Evolutionary conservation across 2,888 invertebrate genomes (phyloP), one percentile per base, ranked within the genome.

Genomic region (Sisyra nigra): DNA sequence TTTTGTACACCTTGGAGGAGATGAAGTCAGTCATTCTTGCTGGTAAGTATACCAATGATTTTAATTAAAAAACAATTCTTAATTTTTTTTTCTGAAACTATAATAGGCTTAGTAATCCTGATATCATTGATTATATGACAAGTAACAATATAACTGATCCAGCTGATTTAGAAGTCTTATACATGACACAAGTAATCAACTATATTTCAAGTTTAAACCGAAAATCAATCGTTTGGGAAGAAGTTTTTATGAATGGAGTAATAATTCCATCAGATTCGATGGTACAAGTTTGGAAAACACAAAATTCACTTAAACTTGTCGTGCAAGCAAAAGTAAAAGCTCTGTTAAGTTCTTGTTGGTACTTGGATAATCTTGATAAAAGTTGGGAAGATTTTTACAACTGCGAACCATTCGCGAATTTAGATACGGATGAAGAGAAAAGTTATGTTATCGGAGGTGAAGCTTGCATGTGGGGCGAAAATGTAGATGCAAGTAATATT

Each of bases 381-480:
- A 76, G 76, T 2, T 87, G 86, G 85, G 49, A 58, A 3, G 67
- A 73, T 29, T 81, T 67, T 55, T 87, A 84, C 57, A 45, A 57
- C 8, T 77, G 77, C 48, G 84, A 88, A 53, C 87, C 86, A 0
- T 63, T 72, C 2, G 58, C 66, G 44, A 59, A 60, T 45, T 19
- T 49, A 30, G 65, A 69, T 4, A 65, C 59, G 1, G 53, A 57
- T 2, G 57, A 55, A 1, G 71, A 80, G 52, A 74, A 78, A 51
- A 54, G 68, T 2, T 63, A 79, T 42, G 76, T 94, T 18, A 60
- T 88, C 9, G 93, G 94, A 1, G 93, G 93, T 1, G 92, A 92
- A 59, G 86, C 88, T 1, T 88, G 89, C 53, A 82, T 94, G 80
- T 93, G 93, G 93, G 76, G 77, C 2, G 93, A 94, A 61, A 78